phyloP scores from a whole-genome alignment of 1,140 invertebrate species.

The Bombus confusus region DNA sequence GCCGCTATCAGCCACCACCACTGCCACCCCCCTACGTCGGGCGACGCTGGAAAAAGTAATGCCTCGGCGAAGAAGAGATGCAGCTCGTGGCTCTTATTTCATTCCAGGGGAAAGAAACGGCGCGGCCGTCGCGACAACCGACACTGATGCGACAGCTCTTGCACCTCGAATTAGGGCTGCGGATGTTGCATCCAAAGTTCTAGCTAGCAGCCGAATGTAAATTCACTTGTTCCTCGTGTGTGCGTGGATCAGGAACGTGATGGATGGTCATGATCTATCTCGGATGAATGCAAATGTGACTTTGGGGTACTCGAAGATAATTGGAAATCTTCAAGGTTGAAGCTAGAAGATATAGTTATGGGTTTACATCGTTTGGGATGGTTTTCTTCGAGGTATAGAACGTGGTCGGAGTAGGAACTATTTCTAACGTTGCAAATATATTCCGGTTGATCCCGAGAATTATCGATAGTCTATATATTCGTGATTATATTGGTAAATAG shows the following conservation, averaged over 20 bases:
- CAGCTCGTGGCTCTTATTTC: conserved; percentile 64
- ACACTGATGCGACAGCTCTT: conserved; percentile 17
- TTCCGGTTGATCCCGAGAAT: not conserved
- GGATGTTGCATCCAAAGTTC: not conserved
- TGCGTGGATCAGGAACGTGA: not conserved
- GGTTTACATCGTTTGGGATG: not conserved
- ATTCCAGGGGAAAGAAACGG: conserved; percentile 47
- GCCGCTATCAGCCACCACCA: conserved; percentile 58
- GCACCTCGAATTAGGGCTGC: conserved; percentile 27
- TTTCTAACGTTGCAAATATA: not conserved
- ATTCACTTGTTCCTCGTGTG: not conserved
- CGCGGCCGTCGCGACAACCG: conserved; percentile 6
- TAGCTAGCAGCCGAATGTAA: conserved; percentile 6
- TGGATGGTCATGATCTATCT: not conserved
- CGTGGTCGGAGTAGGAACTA: not conserved
- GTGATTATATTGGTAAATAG: conserved; percentile 12
- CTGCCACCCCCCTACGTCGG: conserved; percentile 7
- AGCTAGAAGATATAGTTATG: not conserved
- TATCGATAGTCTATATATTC: not conserved
- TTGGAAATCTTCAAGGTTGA: not conserved
- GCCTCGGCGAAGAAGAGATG: conserved; percentile 49
- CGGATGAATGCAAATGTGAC: conserved; percentile 6
- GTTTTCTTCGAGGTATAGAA: not conserved
- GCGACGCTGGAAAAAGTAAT: conserved; percentile 53
- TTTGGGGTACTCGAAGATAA: not conserved